Conservation (phyloP, 2,888 invertebrate genomes). For the Sepiola atlantica region DNA sequence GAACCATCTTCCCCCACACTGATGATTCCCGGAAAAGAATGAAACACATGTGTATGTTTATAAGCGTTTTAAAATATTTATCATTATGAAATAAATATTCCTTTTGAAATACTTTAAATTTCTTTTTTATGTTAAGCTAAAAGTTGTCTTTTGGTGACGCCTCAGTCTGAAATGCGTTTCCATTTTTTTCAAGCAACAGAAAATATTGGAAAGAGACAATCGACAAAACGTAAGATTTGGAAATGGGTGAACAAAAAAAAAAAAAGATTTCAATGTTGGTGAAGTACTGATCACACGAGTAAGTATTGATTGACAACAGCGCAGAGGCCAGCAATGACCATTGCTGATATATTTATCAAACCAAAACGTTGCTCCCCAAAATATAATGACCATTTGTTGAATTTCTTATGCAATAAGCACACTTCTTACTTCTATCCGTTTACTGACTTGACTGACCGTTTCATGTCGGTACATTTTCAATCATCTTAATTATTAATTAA, state of each 20-base stretch:
- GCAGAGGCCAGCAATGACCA: too few species aligned
- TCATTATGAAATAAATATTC: background rate
- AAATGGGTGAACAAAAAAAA: background rate
- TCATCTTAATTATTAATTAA: too few species aligned
- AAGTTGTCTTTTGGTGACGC: background rate
- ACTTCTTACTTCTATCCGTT: background rate
- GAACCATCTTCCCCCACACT: too few species aligned
- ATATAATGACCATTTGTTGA: background rate
- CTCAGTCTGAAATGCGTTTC: background rate
- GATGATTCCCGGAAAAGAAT: too few species aligned
- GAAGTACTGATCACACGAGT: background rate
- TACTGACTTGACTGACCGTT: background rate
- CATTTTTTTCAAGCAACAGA: background rate
- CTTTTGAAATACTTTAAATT: background rate
- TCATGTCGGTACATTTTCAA: background rate
- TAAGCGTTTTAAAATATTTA: too few species aligned
- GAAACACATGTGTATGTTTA: too few species aligned
- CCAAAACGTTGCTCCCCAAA: background rate
- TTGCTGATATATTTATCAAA: background rate
- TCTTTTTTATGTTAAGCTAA: background rate
- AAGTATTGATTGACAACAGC: background rate
- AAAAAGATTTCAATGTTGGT: background rate
- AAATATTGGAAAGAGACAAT: too few species aligned
- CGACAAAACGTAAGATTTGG: too few species aligned
- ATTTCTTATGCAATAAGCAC: background rate